A percentile compares a stretch with the other conserved stretches of the same genome.
Evolutionary conservation across 2,888 invertebrate species (phyloP).

Genomic region (Drosophila gaucha): DNA sequence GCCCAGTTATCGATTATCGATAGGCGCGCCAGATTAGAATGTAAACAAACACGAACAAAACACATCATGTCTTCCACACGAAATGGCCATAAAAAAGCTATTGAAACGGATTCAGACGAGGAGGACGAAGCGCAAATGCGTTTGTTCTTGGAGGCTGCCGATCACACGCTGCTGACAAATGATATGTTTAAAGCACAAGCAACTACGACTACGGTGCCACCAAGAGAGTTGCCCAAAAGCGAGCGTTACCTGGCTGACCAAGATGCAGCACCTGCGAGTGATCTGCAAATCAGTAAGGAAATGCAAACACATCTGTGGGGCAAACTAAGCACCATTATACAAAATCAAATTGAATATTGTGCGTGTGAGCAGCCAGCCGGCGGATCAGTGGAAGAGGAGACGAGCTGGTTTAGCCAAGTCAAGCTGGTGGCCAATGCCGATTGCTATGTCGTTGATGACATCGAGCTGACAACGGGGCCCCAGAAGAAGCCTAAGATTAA

Average conservation of each 20-base stretch:
- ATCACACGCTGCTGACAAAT: constrained; percentile 71
- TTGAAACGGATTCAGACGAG: constrained; percentile 48
- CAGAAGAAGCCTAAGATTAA: constrained; percentile 65
- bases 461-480: constrained; percentile 38
- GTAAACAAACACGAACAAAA: background rate
- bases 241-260: constrained; percentile 65
- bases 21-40: constrained; percentile 6
- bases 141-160: constrained; percentile 73
- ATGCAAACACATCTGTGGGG: constrained; percentile 73
- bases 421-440: constrained; percentile 62
- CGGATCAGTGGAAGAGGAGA: constrained; percentile 3
- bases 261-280: constrained; percentile 31
- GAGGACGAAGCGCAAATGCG: constrained; percentile 62
- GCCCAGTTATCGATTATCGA: constrained; percentile 6
- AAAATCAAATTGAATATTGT: constrained; percentile 66
- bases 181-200: constrained; percentile 58
- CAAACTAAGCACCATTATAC: constrained; percentile 63
- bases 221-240: constrained; percentile 37
- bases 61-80: constrained; percentile 2
- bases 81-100: background rate
- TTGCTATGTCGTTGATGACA: constrained; percentile 69
- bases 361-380: background rate
- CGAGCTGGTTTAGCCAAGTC: constrained; percentile 39
- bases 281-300: constrained; percentile 68
- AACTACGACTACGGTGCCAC: background rate